These are phyloP conservation scores for Corydoras sp. DNA, from an alignment of 2,113 vertebrate genomes.

Conservation along the genomic window DNA sequence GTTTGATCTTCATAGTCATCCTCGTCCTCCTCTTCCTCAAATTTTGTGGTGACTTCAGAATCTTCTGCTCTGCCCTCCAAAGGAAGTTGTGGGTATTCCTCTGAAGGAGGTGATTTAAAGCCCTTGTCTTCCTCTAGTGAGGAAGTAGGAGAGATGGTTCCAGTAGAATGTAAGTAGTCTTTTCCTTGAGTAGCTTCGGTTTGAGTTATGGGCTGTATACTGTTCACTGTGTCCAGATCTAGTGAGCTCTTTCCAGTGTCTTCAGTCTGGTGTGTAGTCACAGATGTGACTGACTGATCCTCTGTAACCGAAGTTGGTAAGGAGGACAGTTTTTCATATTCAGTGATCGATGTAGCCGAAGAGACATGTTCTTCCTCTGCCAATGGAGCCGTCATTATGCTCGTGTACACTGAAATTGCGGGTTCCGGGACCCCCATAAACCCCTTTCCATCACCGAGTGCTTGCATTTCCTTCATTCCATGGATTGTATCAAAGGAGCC, in stretches of 20 bases:
- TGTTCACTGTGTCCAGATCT: constrained; percentile 75
- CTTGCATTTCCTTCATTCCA: constrained; percentile 71
- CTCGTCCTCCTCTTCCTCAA: constrained; percentile 64
- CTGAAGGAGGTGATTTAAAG: constrained; percentile 81
- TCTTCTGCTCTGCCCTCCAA: constrained; percentile 61
- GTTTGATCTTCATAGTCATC: constrained; percentile 73
- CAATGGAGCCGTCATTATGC: constrained; percentile 88
- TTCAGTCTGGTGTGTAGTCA: constrained; percentile 81
- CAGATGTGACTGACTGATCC: constrained; percentile 85
- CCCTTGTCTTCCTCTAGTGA: constrained; percentile 92
- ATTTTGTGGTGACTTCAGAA: constrained; percentile 49
- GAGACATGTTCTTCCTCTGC: constrained; percentile 97
- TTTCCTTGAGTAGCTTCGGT: constrained; percentile 77
- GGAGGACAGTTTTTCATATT: constrained; percentile 92
- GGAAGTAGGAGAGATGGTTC: constrained; percentile 88
- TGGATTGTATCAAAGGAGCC: constrained; percentile 77
- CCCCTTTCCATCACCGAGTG: constrained; percentile 54
- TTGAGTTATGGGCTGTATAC: constrained; percentile 67
- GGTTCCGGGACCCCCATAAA: constrained; percentile 71
- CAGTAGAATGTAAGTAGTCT: constrained; percentile 82
- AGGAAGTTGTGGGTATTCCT: constrained; percentile 71
- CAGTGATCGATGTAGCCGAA: constrained; percentile 94
- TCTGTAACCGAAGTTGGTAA: constrained; percentile 91
- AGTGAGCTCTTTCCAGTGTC: constrained; percentile 79
- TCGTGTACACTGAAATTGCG: constrained; percentile 77